Conservation (phyloP, 2,113 vertebrate genomes). For the Malurus cyaneus region DNA sequence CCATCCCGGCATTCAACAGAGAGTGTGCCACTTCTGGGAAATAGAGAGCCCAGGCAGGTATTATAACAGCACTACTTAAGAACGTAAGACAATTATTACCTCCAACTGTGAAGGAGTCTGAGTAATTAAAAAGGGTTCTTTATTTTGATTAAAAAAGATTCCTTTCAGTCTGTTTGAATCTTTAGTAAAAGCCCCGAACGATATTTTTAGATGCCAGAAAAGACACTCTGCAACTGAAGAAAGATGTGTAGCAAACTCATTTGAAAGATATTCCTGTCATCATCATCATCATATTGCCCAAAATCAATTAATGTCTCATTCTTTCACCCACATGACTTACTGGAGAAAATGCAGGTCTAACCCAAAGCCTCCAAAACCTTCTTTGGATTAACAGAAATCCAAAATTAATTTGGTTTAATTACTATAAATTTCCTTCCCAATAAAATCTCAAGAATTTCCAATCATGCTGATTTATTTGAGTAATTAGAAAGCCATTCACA, state of each 20-base stretch:
- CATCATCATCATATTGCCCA: conserved; percentile 41
- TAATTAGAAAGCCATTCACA: conserved; percentile 83
- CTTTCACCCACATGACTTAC: conserved; percentile 50
- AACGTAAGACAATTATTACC: conserved; percentile 78
- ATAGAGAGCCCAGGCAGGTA: conserved; percentile 79
- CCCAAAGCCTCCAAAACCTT: conserved; percentile 53
- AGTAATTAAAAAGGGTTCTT: conserved; percentile 84
- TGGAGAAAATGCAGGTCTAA: conserved; percentile 31
- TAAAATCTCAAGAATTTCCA: conserved; percentile 86
- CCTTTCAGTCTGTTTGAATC: conserved; percentile 79
- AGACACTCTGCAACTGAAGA: conserved; percentile 32
- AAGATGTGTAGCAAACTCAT: not conserved
- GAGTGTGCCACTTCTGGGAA: conserved; percentile 71
- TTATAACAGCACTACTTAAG: conserved; percentile 81
- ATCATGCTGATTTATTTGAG: conserved; percentile 84
- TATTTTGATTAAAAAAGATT: conserved; percentile 85
- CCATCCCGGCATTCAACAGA: conserved; percentile 51
- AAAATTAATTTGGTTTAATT: conserved; percentile 85
- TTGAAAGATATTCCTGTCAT: conserved; percentile 8
- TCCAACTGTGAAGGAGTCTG: conserved; percentile 82
- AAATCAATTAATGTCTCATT: conserved; percentile 47
- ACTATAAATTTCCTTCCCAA: conserved; percentile 84
- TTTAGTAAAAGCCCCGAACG: conserved; percentile 73
- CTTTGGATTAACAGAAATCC: conserved; percentile 73
- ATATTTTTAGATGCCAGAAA: conserved; percentile 75